phyloP scores from a whole-genome alignment of 2,888 invertebrate genomes.

The Sinotaia quadrata region DNA sequence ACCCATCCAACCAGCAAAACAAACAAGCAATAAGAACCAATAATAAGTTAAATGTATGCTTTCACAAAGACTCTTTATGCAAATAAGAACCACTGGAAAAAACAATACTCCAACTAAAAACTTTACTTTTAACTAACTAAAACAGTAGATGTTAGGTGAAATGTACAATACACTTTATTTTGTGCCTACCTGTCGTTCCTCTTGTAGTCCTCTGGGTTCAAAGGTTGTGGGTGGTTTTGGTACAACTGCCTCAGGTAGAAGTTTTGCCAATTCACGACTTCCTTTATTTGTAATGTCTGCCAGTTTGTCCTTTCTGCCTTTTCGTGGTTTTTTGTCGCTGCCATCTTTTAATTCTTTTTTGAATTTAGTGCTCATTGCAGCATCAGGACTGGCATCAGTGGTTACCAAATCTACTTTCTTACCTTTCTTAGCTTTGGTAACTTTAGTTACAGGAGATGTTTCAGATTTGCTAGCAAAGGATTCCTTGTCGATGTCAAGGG shows the following conservation, averaged over 20 bases:
- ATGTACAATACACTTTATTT: too few species aligned
- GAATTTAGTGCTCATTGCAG: conserved; percentile 26
- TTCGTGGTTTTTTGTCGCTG: conserved; percentile 39
- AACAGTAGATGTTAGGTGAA: too few species aligned
- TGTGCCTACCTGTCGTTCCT: conserved; percentile 75
- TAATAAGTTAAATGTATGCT: too few species aligned
- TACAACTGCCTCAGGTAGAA: conserved; percentile 51
- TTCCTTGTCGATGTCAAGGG: not conserved
- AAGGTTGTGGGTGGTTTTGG: conserved; percentile 64
- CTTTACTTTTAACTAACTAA: too few species aligned
- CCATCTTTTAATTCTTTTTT: conserved; percentile 31
- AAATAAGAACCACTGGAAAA: too few species aligned
- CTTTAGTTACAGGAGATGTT: not conserved
- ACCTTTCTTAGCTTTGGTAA: conserved; percentile 16
- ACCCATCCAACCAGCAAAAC: too few species aligned
- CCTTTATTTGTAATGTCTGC: conserved; percentile 51
- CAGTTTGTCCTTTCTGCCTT: conserved; percentile 40
- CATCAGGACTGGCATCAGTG: not conserved
- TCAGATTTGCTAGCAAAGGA: not conserved
- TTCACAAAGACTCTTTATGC: too few species aligned
- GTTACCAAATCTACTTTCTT: conserved; percentile 22
- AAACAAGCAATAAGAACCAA: too few species aligned
- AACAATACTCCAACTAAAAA: too few species aligned
- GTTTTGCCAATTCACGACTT: conserved; percentile 61
- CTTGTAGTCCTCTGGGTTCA: conserved; percentile 67